Percentiles rank a stretch among this genome's conserved stretches.
These are phyloP conservation scores for Pseudomyrmex flavicornis DNA, from an alignment of 1,140 invertebrate species.

Conservation along the genomic window DNA sequence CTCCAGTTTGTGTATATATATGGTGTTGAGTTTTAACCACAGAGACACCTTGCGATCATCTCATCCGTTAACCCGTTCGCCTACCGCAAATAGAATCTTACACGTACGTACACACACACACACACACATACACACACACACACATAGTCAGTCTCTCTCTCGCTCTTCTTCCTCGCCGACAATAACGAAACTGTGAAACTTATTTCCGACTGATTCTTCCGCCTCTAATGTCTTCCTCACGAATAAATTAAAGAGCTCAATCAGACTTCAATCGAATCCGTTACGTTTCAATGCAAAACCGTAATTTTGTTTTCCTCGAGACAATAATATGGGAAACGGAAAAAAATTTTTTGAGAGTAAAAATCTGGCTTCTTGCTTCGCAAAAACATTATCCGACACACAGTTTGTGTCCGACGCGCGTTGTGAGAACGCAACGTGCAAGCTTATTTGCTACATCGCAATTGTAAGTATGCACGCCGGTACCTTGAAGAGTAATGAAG, in stretches of 20 bases:
- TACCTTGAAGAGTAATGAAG: constrained; percentile 51
- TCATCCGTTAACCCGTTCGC: constrained; percentile 64
- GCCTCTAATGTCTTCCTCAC: background rate
- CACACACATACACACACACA: no score
- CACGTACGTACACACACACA: background rate
- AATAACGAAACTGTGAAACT: constrained; percentile 40
- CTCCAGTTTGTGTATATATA: constrained; percentile 38
- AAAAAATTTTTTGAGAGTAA: background rate
- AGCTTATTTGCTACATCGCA: constrained; percentile 21
- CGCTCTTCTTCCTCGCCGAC: constrained; percentile 26
- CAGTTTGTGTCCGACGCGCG: background rate
- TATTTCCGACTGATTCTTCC: constrained; percentile 19
- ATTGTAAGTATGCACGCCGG: constrained; percentile 4
- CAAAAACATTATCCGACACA: background rate
- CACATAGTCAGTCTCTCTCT: background rate
- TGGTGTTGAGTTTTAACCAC: constrained; percentile 64
- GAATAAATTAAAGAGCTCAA: background rate
- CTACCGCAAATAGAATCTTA: constrained; percentile 72
- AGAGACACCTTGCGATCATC: constrained; percentile 74
- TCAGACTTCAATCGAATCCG: background rate
- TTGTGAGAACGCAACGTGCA: constrained; percentile 4
- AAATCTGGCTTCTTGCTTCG: background rate
- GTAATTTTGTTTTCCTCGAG: background rate
- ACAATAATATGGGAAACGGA: background rate
- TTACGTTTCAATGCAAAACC: background rate